Evolutionary conservation across 2,113 vertebrate genomes (phyloP).

Genomic region (Amphilophus citrinellus): DNA sequence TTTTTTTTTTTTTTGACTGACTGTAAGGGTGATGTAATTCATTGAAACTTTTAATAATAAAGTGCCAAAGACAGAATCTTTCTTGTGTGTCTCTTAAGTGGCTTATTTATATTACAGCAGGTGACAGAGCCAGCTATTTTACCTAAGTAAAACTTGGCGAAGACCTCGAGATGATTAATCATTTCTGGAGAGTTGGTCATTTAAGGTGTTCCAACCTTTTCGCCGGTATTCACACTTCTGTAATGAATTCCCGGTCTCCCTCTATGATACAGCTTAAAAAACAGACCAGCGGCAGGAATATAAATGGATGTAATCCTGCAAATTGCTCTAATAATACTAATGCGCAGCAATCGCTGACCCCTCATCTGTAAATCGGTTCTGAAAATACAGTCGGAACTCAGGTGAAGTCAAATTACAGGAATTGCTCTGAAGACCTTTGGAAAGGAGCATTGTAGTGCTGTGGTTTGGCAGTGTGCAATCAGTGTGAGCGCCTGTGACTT

Average conservation of each 20-base stretch:
- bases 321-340: constrained; percentile 41
- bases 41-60: constrained; percentile 63
- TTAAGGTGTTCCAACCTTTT: constrained; percentile 24
- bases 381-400: constrained; percentile 44
- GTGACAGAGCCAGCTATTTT: constrained; percentile 47
- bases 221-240: constrained; percentile 32
- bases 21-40: constrained; percentile 69
- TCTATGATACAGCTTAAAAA: constrained; percentile 43
- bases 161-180: constrained; percentile 45
- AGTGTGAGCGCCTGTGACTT: constrained; percentile 41
- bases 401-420: constrained; percentile 54
- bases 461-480: constrained; percentile 50
- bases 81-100: constrained; percentile 21
- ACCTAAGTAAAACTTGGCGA: constrained; percentile 44
- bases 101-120: constrained; percentile 48
- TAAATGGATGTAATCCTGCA: constrained; percentile 56
- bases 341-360: constrained; percentile 7
- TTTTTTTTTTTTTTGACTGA: background rate
- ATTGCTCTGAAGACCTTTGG: constrained; percentile 30
- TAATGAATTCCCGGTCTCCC: constrained; percentile 39
- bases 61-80: constrained; percentile 40
- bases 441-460: background rate
- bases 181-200: constrained; percentile 47
- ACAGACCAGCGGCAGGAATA: constrained; percentile 25
- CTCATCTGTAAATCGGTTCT: background rate